phyloP scores from a whole-genome alignment of 2,888 invertebrate species.

The Adelphocoris suturalis region DNA sequence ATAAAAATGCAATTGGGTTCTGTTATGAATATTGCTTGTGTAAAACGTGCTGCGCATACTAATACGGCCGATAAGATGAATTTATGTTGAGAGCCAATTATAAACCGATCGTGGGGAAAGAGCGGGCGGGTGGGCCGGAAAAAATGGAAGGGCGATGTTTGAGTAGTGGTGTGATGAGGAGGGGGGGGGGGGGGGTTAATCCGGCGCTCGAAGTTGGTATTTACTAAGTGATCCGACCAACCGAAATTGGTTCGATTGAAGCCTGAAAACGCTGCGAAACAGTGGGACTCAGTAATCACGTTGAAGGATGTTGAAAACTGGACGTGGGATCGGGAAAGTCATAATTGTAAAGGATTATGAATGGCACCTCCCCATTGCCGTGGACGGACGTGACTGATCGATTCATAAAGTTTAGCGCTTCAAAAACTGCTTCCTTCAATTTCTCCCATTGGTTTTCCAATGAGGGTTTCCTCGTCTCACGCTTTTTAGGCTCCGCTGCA shows the following conservation, averaged over 20 bases:
- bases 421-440: too few relatives aligned
- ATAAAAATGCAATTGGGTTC: not conserved
- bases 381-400: not conserved
- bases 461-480: too few relatives aligned
- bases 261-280: not conserved
- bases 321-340: not conserved
- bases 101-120: not conserved
- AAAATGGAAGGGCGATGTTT: not conserved
- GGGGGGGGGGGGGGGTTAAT: not conserved
- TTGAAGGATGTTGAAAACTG: slow-evolving; percentile 23
- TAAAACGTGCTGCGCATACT: slow-evolving; percentile 4
- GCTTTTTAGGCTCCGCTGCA: too few relatives aligned
- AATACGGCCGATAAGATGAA: not conserved
- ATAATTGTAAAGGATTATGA: not conserved
- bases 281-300: not conserved
- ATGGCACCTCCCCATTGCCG: not conserved
- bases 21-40: slow-evolving; percentile 21
- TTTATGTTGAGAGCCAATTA: slow-evolving; percentile 11
- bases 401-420: not conserved
- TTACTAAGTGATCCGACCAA: not conserved
- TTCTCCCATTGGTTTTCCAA: too few relatives aligned
- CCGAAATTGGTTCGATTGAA: slow-evolving; percentile 1
- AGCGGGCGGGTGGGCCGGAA: not conserved
- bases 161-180: not conserved
- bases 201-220: slow-evolving; percentile 1